Evolutionary conservation across 2,797 vertebrate genomes (phyloP), one percentile per base, ranked within the genome.

Genomic region (Cichlasoma orientale): DNA sequence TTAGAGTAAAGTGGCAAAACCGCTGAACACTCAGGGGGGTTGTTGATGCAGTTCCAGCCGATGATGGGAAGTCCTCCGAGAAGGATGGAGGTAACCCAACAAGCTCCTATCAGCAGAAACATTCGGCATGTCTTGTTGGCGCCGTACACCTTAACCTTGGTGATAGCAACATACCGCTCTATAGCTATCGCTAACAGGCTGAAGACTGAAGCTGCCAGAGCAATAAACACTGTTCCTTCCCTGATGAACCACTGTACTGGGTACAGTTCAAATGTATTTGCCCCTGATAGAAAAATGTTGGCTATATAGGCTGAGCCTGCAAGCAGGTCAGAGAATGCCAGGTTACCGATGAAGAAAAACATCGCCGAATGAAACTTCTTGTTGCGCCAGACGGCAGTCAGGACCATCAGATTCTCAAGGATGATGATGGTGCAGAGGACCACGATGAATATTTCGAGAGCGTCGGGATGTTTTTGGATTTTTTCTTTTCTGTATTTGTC

Each of bases 321-420:
- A 91, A 99, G 75, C 7, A 99, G 94, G 80, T 99, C 98, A 0
- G 98, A 99, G 74, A 97, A 97, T 0, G 98, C 98, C 91, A 99
- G 56, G 78, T 99, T 99, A 18, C 98, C 98, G 7, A 99, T 97
- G 90, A 99, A 99, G 87, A 99, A 96, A 91, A 97, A 99, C 98
- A 99, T 99, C 89, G 98, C 97, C 0, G 98, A 95, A 91, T 99
- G 98, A 56, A 99, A 97, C 86, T 98, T 97, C 83, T 97, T 97
- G 93, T 99, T 99, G 56, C 97, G 96, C 73, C 92, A 97, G 2
- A 99, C 96, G 0, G 98, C 96, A 0, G 96, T 78, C 2, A 99
- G 96, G 27, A 99, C 98, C 82, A 99, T 86, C 1, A 99, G 93
- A 92, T 99, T 99, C 92, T 99, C 98, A 86, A 98, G 85, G 72